Percentiles rank a stretch among this genome's conserved stretches.
Evolutionary conservation across 1,140 invertebrate species (phyloP).

Genomic region (Atta cephalotes): DNA sequence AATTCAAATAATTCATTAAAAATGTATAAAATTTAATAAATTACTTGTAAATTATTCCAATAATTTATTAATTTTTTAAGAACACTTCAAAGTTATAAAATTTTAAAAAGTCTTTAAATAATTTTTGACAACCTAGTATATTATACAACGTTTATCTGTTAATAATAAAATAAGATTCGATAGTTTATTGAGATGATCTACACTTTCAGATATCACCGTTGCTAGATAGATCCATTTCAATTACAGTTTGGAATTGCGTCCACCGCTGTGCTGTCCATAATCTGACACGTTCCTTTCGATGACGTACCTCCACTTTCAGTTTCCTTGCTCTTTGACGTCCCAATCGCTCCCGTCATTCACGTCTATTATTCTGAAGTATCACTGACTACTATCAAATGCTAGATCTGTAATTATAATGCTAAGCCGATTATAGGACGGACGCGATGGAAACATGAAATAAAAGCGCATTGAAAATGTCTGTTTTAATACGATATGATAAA

Average conservation of each 20-base stretch:
- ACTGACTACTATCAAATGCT: constrained; percentile 48
- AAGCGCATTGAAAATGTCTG: not conserved
- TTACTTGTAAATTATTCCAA: not conserved
- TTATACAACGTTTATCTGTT: not conserved
- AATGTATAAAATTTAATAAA: not conserved
- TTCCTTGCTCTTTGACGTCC: constrained; percentile 48
- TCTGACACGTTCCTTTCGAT: constrained; percentile 54
- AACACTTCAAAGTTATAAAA: not conserved
- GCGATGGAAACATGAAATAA: constrained; percentile 15
- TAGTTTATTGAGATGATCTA: not conserved
- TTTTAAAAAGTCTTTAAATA: not conserved
- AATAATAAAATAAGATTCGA: not conserved
- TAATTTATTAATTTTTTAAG: not conserved
- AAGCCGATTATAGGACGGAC: constrained; percentile 45
- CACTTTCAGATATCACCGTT: not conserved
- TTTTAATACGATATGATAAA: constrained; percentile 15
- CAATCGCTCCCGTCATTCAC: constrained; percentile 49
- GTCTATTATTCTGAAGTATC: constrained; percentile 50
- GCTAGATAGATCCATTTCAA: constrained; percentile 11
- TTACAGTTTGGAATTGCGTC: constrained; percentile 22
- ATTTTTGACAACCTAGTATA: not conserved
- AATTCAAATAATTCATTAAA: no score
- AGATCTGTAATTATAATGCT: constrained; percentile 44
- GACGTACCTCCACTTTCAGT: constrained; percentile 30
- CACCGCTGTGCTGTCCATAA: constrained; percentile 41